A percentile compares a stretch with the other conserved stretches of the same genome.
Conservation (phyloP, 2,797 vertebrate species). For the Chlorospingus semifuscus region DNA sequence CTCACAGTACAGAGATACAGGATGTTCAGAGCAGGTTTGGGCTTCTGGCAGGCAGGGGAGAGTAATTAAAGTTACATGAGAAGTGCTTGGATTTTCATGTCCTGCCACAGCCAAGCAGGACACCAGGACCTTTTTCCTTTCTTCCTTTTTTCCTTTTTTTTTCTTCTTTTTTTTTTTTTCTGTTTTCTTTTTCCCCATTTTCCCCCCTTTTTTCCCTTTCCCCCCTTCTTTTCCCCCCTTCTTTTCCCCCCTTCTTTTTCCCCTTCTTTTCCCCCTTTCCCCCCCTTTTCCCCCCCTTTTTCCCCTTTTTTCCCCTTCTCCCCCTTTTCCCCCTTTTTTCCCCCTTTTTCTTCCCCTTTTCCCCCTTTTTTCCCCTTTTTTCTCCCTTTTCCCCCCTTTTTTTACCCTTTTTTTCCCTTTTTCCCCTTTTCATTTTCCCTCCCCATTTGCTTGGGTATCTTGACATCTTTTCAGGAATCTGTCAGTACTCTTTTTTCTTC, state of each 20-base stretch:
- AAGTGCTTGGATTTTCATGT: not conserved
- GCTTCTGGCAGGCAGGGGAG: not conserved
- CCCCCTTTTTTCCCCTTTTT: not conserved
- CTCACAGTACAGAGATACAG: not conserved
- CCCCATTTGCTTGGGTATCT: fast-evolving
- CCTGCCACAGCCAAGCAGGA: not conserved
- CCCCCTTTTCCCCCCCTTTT: fast-evolving
- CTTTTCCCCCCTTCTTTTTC: no score
- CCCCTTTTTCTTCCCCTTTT: no score
- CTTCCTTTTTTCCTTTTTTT: no score
- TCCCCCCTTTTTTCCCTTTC: no score
- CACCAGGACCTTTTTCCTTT: not conserved
- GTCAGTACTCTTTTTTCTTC: not conserved
- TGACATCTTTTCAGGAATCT: not conserved
- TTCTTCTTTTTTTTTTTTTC: no score
- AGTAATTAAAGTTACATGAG: not conserved
- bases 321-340: no score
- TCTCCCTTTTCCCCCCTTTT: no score
- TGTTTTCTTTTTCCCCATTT: fast-evolving
- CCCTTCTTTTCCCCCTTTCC: fast-evolving
- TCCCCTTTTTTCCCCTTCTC: not conserved
- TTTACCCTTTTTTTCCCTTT: no score
- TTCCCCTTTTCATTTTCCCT: fast-evolving
- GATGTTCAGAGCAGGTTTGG: not conserved
- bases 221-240: not conserved